Percentiles rank a stretch among this genome's conserved stretches.
Conservation (phyloP, 2,113 vertebrate species). For the Anser brachyrhynchus region DNA sequence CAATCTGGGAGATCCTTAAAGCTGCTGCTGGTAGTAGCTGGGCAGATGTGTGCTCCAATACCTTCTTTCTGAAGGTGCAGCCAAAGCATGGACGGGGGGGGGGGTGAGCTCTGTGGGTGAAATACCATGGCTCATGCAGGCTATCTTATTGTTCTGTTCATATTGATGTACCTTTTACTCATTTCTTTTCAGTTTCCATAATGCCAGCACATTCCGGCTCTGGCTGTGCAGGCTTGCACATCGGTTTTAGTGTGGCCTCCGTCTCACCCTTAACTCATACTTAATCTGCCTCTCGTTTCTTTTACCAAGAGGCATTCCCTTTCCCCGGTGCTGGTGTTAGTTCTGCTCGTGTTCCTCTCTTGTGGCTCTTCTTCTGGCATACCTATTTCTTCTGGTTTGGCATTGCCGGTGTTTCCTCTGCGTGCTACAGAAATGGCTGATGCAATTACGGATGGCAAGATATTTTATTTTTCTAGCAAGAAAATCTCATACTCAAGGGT, state of each 20-base stretch:
- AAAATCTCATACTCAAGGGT: background rate
- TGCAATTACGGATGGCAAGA: background rate
- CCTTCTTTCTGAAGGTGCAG: background rate
- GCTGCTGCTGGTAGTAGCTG: background rate
- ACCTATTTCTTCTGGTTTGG: background rate
- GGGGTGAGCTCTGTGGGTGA: background rate
- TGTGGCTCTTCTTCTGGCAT: background rate
- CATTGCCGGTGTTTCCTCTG: background rate
- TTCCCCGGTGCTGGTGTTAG: background rate
- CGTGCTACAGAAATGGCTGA: background rate
- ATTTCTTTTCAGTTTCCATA: background rate
- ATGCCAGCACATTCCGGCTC: background rate
- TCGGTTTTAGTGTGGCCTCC: background rate
- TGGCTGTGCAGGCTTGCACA: fast-evolving
- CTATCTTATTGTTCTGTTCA: background rate
- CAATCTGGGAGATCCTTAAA: background rate
- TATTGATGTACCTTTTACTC: background rate
- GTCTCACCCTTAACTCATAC: background rate
- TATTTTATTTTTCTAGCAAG: background rate
- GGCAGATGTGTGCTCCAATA: background rate
- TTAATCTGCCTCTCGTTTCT: background rate
- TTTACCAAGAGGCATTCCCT: background rate
- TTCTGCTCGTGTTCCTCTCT: background rate
- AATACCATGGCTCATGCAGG: background rate
- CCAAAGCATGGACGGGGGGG: background rate